Percentiles rank a stretch among this genome's conserved stretches.
phyloP scores from a whole-genome alignment of 2,797 vertebrate genomes.

The Chloroceryle amazona region DNA sequence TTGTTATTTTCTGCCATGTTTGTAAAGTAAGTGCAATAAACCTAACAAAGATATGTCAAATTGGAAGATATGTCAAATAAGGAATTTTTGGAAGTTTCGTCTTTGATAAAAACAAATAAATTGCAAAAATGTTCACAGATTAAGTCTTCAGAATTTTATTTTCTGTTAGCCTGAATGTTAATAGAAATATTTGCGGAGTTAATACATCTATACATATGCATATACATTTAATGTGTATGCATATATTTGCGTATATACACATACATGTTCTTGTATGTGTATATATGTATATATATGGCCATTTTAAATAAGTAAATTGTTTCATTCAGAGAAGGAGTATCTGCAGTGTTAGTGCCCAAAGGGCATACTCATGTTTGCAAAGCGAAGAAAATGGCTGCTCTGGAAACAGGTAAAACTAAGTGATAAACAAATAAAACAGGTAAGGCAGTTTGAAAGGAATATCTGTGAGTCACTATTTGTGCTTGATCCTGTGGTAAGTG shows the following conservation, averaged over 20 bases:
- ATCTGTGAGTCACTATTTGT: not conserved
- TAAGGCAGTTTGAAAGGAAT: not conserved
- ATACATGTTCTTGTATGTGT: not conserved
- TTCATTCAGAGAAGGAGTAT: not conserved
- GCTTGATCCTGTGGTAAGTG: not conserved
- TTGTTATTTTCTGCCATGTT: not conserved
- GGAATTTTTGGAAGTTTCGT: not conserved
- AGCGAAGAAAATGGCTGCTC: not conserved
- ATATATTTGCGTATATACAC: not conserved
- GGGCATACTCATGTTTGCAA: fast-evolving
- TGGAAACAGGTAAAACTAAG: not conserved
- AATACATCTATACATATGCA: not conserved
- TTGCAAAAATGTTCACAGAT: not conserved
- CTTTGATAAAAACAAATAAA: not conserved
- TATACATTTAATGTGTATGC: not conserved
- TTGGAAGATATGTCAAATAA: not conserved
- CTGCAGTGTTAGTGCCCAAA: not conserved
- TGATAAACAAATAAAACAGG: not conserved
- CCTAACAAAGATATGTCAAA: not conserved
- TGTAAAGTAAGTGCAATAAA: not conserved
- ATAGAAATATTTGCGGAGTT: not conserved
- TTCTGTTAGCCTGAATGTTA: not conserved
- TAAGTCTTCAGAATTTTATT: not conserved
- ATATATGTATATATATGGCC: not conserved
- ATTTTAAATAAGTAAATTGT: not conserved